Conservation (phyloP, 2,888 invertebrate genomes). For the Phrixothrix hirtus region DNA sequence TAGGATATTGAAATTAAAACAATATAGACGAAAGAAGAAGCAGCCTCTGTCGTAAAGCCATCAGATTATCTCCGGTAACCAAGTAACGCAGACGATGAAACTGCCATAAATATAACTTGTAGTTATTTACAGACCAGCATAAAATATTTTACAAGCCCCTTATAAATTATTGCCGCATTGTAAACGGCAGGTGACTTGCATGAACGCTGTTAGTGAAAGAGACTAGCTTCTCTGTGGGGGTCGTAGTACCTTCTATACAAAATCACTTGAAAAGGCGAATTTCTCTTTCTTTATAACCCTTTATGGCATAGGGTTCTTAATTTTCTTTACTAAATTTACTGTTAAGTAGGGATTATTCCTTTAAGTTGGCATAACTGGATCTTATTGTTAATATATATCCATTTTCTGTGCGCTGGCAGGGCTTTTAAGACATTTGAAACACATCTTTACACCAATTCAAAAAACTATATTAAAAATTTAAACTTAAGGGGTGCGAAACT, state of each 20-base stretch:
- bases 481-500: not conserved
- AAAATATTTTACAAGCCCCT: conserved; percentile 49
- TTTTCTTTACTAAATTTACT: not conserved
- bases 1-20: conserved; percentile 34
- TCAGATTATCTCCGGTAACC: conserved; percentile 30
- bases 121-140: conserved; percentile 46
- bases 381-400: not conserved
- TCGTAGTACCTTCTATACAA: conserved; percentile 17
- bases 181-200: conserved; percentile 47
- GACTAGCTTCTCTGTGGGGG: conserved; percentile 20
- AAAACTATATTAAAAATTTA: not conserved
- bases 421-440: no score
- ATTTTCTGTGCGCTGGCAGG: no score
- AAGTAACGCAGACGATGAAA: conserved; percentile 29
- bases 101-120: conserved; percentile 38
- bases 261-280: conserved; percentile 19
- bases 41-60: conserved; percentile 29
- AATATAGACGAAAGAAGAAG: conserved; percentile 29
- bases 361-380: not conserved
- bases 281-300: conserved; percentile 28
- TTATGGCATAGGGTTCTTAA: conserved; percentile 10
- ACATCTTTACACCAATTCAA: no score
- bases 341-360: not conserved
- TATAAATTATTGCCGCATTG: conserved; percentile 47
- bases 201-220: conserved; percentile 27